Percentiles rank a stretch among this genome's conserved stretches.
Evolutionary conservation across 1,140 invertebrate genomes (phyloP).

Genomic region (Paracyclopina nana): DNA sequence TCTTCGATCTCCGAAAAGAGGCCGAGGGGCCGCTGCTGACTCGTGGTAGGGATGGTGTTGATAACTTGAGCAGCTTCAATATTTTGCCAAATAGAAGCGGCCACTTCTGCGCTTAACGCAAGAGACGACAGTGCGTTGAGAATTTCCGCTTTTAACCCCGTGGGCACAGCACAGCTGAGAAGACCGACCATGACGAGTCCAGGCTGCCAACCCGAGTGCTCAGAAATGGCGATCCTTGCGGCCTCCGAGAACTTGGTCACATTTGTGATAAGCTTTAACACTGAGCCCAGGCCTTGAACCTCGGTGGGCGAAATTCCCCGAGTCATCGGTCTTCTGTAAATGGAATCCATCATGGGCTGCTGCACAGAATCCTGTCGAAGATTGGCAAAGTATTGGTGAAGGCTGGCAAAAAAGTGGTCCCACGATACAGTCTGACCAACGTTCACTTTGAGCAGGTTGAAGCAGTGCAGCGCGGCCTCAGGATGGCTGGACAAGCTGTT

Average conservation of each 20-base stretch:
- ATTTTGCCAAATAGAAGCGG: conserved; percentile 56
- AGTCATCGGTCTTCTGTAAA: conserved; percentile 26
- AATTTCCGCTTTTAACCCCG: conserved; percentile 60
- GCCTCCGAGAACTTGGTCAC: conserved; percentile 37
- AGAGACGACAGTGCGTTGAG: conserved; percentile 51
- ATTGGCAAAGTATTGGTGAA: conserved; percentile 44
- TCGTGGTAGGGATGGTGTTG: conserved; percentile 39
- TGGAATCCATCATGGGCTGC: conserved; percentile 26
- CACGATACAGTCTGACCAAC: conserved; percentile 41
- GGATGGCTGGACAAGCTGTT: conserved; percentile 44
- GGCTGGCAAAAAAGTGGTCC: conserved; percentile 70
- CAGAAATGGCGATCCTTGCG: conserved; percentile 42
- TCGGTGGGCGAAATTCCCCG: conserved; percentile 57
- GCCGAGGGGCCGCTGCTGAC: conserved; percentile 11
- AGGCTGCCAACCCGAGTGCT: conserved; percentile 64
- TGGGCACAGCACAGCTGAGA: conserved; percentile 60
- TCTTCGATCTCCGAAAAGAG: conserved; percentile 39
- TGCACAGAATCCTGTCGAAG: conserved; percentile 45
- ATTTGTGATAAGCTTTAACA: conserved; percentile 49
- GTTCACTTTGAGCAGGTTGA: conserved; percentile 61
- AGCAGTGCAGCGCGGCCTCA: conserved; percentile 47
- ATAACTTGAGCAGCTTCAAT: conserved; percentile 67
- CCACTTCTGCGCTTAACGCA: conserved; percentile 46
- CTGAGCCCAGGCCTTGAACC: conserved; percentile 62
- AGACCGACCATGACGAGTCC: conserved; percentile 57